Evolutionary conservation across 2,888 invertebrate genomes (phyloP).

Genomic region (Drosophila prostipennis): DNA sequence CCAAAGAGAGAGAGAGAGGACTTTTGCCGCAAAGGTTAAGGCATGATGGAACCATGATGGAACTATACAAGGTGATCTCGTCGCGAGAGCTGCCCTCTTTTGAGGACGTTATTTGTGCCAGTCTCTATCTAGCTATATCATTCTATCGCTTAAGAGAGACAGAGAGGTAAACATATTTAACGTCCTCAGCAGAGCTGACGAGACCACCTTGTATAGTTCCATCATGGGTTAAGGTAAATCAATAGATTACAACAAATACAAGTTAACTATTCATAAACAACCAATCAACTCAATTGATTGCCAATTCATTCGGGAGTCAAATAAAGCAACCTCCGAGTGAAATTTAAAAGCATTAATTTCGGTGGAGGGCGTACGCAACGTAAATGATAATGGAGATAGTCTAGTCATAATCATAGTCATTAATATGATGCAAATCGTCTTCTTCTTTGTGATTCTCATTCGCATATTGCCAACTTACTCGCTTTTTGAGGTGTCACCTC

Average conservation of each 20-base stretch:
- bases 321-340: not conserved
- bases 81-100: too few species aligned
- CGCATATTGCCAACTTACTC: conserved; percentile 38
- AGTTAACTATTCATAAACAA: conserved; percentile 18
- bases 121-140: too few species aligned
- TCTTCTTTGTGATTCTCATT: conserved; percentile 20
- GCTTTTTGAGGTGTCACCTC: conserved; percentile 39
- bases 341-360: conserved; percentile 5
- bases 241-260: conserved; percentile 45
- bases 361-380: conserved; percentile 14
- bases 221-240: conserved; percentile 63
- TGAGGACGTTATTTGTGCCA: too few species aligned
- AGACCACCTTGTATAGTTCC: too few species aligned
- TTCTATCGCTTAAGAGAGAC: too few species aligned
- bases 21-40: conserved; percentile 47
- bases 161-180: too few species aligned
- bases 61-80: too few species aligned
- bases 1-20: not conserved
- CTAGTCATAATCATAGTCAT: conserved; percentile 15
- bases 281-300: conserved; percentile 21
- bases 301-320: conserved; percentile 10
- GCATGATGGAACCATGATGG: too few species aligned
- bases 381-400: conserved; percentile 43
- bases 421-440: conserved; percentile 27
- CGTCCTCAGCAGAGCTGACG: too few species aligned